A percentile compares a stretch with the other conserved stretches of the same genome.
Conservation (phyloP, 2,113 vertebrate genomes). For the Orientallactaga bullata region DNA sequence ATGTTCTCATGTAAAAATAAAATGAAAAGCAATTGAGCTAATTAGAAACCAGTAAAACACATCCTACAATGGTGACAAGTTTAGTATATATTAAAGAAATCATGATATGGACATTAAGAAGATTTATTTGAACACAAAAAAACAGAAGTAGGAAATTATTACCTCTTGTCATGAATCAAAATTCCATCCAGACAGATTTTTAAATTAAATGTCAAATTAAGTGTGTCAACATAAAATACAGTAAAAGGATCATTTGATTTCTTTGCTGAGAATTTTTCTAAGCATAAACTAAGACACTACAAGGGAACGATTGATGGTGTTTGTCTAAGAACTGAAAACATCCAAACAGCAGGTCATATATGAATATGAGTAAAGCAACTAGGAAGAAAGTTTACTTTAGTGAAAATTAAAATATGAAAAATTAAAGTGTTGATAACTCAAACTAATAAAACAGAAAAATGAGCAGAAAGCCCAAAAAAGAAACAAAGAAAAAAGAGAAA, state of each 20-base stretch:
- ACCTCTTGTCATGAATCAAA: neutral
- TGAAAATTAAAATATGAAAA: neutral
- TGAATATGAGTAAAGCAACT: neutral
- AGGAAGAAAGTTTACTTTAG: neutral
- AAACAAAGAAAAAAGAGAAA: neutral
- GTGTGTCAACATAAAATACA: constrained; percentile 1
- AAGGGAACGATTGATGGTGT: neutral
- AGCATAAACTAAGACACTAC: neutral
- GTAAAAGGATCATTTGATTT: constrained; percentile 11
- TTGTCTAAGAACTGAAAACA: neutral
- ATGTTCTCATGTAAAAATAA: neutral
- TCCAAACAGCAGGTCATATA: neutral
- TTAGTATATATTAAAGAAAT: neutral
- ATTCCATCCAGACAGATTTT: constrained; percentile 4
- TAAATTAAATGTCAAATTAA: neutral
- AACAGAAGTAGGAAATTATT: neutral
- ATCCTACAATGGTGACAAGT: neutral
- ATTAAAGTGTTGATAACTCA: constrained; percentile 9
- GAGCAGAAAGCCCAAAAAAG: too few species aligned
- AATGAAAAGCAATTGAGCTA: neutral
- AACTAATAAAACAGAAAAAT: neutral
- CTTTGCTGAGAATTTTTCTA: neutral
- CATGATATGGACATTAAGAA: neutral
- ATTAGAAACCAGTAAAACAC: neutral
- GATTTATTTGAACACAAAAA: constrained; percentile 10